These are phyloP conservation scores for Sinocyclocheilus maitianheensis DNA, from an alignment of 2,113 vertebrate species.

Conservation along the genomic window DNA sequence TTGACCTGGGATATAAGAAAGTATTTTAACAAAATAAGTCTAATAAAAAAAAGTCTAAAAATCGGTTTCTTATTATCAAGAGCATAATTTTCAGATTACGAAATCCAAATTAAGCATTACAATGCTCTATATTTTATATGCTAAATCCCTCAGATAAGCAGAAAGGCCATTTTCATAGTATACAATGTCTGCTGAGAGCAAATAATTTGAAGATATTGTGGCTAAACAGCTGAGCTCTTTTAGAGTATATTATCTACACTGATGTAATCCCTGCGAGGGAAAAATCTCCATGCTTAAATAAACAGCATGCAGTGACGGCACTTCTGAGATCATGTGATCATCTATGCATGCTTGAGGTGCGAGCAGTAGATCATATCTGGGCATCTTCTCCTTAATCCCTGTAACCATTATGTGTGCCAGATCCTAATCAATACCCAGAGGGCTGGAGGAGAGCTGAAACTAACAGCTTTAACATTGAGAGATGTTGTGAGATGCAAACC, in stretches of 20 bases:
- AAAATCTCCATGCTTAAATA: not conserved
- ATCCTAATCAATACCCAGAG: constrained; percentile 69
- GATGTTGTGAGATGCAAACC: constrained; percentile 27
- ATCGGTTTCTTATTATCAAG: not conserved
- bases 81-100: not conserved
- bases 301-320: not conserved
- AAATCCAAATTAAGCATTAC: not conserved
- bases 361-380: constrained; percentile 18
- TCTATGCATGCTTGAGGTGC: not conserved
- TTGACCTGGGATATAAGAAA: not conserved
- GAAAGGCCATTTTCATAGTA: not conserved
- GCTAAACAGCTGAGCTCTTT: not conserved
- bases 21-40: not conserved
- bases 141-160: not conserved
- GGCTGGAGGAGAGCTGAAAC: constrained; percentile 56
- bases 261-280: not conserved
- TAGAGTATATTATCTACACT: not conserved
- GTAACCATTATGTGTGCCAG: constrained; percentile 36
- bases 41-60: not conserved
- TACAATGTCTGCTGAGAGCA: not conserved
- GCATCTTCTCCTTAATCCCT: constrained; percentile 33
- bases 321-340: constrained; percentile 16
- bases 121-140: not conserved
- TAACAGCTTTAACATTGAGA: constrained; percentile 52
- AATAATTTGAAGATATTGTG: not conserved